phyloP scores from a whole-genome alignment of 2,113 vertebrate genomes.

The Martes martes region DNA sequence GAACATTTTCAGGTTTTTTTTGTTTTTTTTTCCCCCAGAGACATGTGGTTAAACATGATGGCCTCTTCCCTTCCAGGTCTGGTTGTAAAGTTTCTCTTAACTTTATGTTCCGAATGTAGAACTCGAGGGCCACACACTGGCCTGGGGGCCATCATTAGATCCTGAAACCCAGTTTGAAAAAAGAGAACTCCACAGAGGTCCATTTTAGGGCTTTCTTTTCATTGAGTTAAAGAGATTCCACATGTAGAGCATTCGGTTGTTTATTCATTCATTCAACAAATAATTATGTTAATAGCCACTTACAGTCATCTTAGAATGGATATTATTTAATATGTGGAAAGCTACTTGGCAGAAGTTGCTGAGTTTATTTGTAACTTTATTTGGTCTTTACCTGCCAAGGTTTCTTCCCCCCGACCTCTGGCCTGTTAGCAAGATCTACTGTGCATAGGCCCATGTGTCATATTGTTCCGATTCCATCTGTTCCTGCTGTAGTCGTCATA shows the following conservation, averaged over 20 bases:
- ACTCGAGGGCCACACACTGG: background rate
- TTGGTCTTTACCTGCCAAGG: background rate
- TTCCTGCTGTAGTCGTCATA: conserved; percentile 36
- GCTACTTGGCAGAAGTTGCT: background rate
- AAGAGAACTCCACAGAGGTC: background rate
- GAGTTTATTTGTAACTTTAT: background rate
- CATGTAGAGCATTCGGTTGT: background rate
- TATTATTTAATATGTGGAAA: conserved; percentile 38
- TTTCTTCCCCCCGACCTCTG: background rate
- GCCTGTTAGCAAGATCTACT: conserved; percentile 19
- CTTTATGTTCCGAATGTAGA: background rate
- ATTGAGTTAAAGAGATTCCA: background rate
- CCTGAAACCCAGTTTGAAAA: background rate
- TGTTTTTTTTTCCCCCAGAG: background rate
- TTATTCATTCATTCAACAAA: background rate
- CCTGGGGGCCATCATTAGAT: background rate
- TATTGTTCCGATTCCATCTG: conserved; percentile 46
- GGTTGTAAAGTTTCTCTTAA: background rate
- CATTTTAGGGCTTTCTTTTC: background rate
- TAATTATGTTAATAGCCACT: background rate
- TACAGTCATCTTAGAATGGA: background rate
- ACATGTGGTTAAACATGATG: background rate
- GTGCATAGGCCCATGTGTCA: conserved; percentile 13
- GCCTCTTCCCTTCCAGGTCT: background rate
- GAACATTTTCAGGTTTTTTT: background rate